Percentiles rank a stretch among this genome's conserved stretches.
These are phyloP conservation scores for Anser cygnoides DNA, from an alignment of 2,113 vertebrate species.

Conservation along the genomic window DNA sequence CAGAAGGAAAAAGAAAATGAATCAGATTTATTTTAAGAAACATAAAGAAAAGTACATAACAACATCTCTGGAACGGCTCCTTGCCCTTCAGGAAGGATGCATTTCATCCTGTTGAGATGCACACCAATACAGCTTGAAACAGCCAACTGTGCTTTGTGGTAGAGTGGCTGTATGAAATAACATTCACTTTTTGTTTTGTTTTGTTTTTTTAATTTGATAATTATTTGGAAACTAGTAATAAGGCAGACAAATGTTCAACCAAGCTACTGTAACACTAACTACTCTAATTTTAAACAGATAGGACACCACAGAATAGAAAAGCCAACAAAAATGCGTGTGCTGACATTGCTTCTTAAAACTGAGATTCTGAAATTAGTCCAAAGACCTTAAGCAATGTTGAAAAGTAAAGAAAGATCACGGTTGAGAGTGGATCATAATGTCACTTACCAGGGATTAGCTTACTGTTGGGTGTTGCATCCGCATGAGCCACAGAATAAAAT, in stretches of 20 bases:
- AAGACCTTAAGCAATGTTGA: neutral
- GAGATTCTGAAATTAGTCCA: neutral
- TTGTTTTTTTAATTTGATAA: neutral
- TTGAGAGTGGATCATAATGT: neutral
- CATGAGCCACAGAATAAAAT: neutral
- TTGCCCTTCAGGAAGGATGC: neutral
- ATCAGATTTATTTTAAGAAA: neutral
- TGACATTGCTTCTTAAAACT: neutral
- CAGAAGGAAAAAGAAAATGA: neutral
- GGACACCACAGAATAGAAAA: neutral
- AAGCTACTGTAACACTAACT: neutral
- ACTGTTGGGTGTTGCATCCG: neutral
- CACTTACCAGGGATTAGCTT: neutral
- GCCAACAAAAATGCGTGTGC: rapidly evolving
- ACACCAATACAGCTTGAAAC: neutral
- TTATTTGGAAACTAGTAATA: neutral
- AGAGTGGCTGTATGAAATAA: neutral
- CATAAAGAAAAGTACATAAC: neutral
- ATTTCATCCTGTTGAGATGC: neutral
- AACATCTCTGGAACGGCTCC: neutral
- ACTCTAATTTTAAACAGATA: neutral
- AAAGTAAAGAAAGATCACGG: neutral
- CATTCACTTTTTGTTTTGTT: neutral
- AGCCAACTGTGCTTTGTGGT: neutral
- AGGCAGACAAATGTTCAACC: neutral